Base-by-base conservation (phyloP, 2,797 vertebrate species). In the Pantherophis alleghaniensis region DNA sequence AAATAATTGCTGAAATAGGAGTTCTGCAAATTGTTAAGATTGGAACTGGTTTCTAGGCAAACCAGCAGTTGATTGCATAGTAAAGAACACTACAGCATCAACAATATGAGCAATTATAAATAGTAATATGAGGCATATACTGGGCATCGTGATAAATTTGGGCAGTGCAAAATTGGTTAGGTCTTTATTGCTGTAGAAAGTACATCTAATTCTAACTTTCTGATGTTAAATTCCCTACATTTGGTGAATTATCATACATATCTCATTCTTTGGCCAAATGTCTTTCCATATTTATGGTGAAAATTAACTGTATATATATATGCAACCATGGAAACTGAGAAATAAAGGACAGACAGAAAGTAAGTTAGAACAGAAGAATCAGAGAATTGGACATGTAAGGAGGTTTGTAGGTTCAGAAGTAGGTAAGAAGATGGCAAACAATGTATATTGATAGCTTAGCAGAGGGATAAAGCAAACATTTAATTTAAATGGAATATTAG, bases 311-410 rank as follows among this genome's bases (percentile, higher is more conserved):
- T 42, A 51, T 56, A 86, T 26, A 66, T 32, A 86, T 26, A 66
- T 26, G 13, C n/a, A 83, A 74, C 13, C 20, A 32, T 5, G 13
- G 28, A 60, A 42, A 20, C n/a, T 42, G 42, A 12, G 74, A 90
- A 2, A 94, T 92, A 92, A 83, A 89, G 92, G n/a, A 28, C 22
- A 55, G 12, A 10, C 22, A 63, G 9, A 83, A 94, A 94, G 28
- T n/a, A 59, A 7, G 60, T 61, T 0, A 57, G 74, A 24, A 5
- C 20, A 47, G 10, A 47, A 47, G 20, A 47, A 47, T 83, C 74
- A 47, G 20, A 83, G 37, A 83, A 83, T 20, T 47, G 1, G 37
- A 47, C 9, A 47, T n/a, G 28, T 1, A 88, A 14, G 5, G 16
- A 90, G 14, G 55, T 42, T 18, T 11, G 7, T 59, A 20, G 53